Percentiles rank a stretch among this genome's conserved stretches.
Evolutionary conservation across 2,888 invertebrate genomes (phyloP).

Genomic region (Quadroppia sp.): DNA sequence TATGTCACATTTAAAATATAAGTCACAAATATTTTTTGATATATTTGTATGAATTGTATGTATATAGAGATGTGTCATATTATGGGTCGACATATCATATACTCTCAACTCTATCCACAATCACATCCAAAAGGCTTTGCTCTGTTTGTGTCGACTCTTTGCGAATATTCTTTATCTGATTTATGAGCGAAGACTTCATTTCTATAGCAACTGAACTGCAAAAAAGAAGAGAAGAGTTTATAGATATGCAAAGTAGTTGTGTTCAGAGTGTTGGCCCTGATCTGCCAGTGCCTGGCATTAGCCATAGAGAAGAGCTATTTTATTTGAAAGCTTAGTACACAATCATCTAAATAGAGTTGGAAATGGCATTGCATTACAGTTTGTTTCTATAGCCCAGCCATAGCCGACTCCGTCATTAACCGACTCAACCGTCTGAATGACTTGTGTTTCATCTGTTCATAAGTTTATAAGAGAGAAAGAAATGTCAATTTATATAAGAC

Average conservation of each 20-base stretch:
- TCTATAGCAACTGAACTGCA: constrained; percentile 31
- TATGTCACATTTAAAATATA: constrained; percentile 9
- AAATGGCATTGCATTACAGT: constrained; percentile 20
- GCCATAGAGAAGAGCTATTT: constrained; percentile 12
- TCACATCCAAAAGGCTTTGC: background rate
- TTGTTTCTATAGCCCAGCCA: background rate
- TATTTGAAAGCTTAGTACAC: constrained; percentile 26
- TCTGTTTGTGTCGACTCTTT: constrained; percentile 10
- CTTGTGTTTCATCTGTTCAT: constrained; percentile 14
- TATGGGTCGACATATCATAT: background rate
- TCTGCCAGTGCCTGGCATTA: background rate
- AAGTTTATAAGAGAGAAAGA: background rate
- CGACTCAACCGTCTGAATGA: background rate
- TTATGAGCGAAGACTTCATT: constrained; percentile 26
- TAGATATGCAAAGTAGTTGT: constrained; percentile 35
- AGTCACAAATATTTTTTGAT: background rate
- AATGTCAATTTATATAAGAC: constrained; percentile 23
- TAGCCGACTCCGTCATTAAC: constrained; percentile 16
- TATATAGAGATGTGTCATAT: background rate
- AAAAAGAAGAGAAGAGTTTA: constrained; percentile 34
- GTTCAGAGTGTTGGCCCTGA: background rate
- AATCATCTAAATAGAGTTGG: background rate
- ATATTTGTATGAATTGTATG: background rate
- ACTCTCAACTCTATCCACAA: background rate
- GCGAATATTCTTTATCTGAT: constrained; percentile 8